phyloP scores from a whole-genome alignment of 2,888 invertebrate species.

The Taenaris catops region DNA sequence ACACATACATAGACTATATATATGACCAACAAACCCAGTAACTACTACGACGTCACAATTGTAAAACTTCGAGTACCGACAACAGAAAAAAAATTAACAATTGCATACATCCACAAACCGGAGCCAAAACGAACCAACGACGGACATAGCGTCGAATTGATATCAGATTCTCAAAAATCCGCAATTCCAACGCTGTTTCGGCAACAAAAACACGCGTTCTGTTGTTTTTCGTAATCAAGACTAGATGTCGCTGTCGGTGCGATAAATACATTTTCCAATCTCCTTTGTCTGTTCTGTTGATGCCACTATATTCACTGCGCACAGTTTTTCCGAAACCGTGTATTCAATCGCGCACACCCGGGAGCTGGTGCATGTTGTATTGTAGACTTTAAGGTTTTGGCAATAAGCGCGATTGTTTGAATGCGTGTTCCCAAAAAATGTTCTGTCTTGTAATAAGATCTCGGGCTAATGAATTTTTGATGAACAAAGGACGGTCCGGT shows the following conservation, averaged over 20 bases:
- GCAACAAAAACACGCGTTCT: conserved; percentile 9
- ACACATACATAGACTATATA: no score
- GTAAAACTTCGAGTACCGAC: no score
- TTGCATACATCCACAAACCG: no score
- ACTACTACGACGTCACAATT: no score
- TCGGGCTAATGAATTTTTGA: conserved; percentile 25
- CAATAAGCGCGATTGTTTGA: not conserved
- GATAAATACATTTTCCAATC: conserved; percentile 30
- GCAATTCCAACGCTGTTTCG: conserved; percentile 1
- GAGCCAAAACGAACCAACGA: no score
- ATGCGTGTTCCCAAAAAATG: conserved; percentile 7
- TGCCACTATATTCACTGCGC: conserved; percentile 23
- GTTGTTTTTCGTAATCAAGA: conserved; percentile 28
- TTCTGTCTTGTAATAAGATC: conserved; percentile 18
- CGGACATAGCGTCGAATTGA: no score
- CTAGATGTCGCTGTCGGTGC: conserved; percentile 22
- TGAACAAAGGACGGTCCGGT: conserved; percentile 18
- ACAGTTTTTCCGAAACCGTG: conserved; percentile 23
- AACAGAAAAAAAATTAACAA: no score
- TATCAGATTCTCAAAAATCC: conserved; percentile 2
- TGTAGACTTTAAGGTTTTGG: not conserved
- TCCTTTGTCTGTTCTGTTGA: conserved; percentile 27
- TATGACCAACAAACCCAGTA: no score
- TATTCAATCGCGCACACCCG: conserved; percentile 20
- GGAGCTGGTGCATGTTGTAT: not conserved